Base-by-base conservation (phyloP, 2,797 vertebrate genomes). In the Rhinella marina region DNA sequence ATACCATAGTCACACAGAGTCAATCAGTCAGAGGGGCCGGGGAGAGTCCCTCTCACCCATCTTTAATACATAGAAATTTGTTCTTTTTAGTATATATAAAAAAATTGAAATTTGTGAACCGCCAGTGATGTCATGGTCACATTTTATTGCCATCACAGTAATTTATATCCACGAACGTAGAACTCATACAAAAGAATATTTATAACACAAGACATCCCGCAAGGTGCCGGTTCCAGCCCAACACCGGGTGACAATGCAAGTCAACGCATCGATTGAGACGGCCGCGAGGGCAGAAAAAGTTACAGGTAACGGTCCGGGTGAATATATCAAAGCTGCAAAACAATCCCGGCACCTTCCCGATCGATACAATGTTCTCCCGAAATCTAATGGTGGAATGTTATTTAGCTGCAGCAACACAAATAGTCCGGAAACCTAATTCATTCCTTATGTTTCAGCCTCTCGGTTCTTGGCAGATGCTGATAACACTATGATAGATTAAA, bases 371-470 rank as follows among this genome's bases (percentile, higher is more conserved):
- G 85, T 89, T 89, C 88, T 89, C 81, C 78, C 3, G 75, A 89
- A 87, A 89, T 87, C 88, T 89, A 89, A 87, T 86, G 88, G 81
- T 87, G 81, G 85, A 89, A 89, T 84, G 83, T 89, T 84, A 89
- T 89, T 90, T 86, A 82, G 89, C 88, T 84, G 70, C 1, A 80
- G 87, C 88, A 93, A 90, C 91, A 82, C 90, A 93, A 93, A 92
- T 86, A 92, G 90, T 10, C 79, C 85, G 88, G 75, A 91, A 92
- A 87, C 87, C 92, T 91, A 93, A 92, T 92, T 89, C 90, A 92
- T 91, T 93, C 93, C 91, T 92, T 90, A 91, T 92, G 91, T 90
- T 90, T 92, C 90, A 72, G 90, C 91, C 91, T 91, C 86, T 57
- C 87, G 90, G 90, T 0, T 0, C 88, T 91, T 87, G 87, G 90